Base-by-base conservation (phyloP, 1,140 invertebrate genomes). In the Oreohelix idahoensis region DNA sequence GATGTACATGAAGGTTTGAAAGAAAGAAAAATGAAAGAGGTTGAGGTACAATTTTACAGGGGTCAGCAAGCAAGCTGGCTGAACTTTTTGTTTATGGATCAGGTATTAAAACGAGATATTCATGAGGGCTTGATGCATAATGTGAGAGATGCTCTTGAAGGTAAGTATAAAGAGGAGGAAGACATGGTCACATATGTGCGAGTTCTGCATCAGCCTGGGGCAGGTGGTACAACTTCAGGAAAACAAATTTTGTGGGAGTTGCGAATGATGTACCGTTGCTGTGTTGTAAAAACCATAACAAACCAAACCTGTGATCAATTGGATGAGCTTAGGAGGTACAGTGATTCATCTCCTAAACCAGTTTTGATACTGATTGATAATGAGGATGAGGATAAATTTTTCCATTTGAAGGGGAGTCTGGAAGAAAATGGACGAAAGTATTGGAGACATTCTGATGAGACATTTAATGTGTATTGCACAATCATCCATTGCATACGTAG, bases 41-140 rank as follows among this genome's bases (percentile, higher is more conserved):
- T 51, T 23, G 87, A 87, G 66, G 79, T 86, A 79, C 32, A 83
- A 0, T 90, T 89, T 79, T 90, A 84, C 76, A 84, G 79, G 73
- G 88, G 89, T 1, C 79, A 84, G 0, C 35, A 83, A 42, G 87
- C 84, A 36, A 80, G 69, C 23, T 90, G 88, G 88, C 86, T 86
- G 84, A 90, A 89, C 58, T 87, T 88, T 42, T 85, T 75, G 15
- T 89, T 87, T 69, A 15, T 49, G 66, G 84, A 84, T 58, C 87
- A 89, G 83, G 88, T 90, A 13, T 81, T 85, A 26, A 38, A 80
- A 74, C 74, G 89, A 35, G 73, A 79, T 29, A 83, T 84, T 36
- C 85, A 88, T 75, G 84, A 78, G 11, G 38, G 66, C 0, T 49
- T 88, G 29, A 42, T 79, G 70, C 77, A 83, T 11, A 23, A 58